Base-by-base conservation (phyloP, 2,113 vertebrate species). In the Pandion haliaetus region DNA sequence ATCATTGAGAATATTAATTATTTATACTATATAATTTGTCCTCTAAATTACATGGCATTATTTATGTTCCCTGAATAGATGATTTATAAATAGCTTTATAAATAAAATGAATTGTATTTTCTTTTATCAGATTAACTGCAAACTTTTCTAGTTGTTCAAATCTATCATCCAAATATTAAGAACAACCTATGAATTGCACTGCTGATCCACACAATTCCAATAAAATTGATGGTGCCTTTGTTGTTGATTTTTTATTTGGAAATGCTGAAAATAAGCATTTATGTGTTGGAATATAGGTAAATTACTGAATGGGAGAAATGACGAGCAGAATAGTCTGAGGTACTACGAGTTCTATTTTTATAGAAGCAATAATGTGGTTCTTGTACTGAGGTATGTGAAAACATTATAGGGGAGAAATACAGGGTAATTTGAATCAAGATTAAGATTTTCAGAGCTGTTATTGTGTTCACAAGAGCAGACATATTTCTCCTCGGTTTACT, bases 1-100 rank as follows among this genome's bases (percentile, higher is more conserved):
- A 77, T 93, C 62, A 80, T 50, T 66, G 78, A 93, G n/a, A 95
- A 89, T 82, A 88, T 91, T 88, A 24, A 71, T 86, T 91, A 88
- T 85, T 89, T 82, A 59, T 66, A 61, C 5, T 47, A 29, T 31
- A 80, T 47, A 72, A 90, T 83, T 95, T 91, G 6, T 90, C n/a
- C 62, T 91, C n/a, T 73, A 88, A 90, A 90, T 91, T 96, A 78
- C 45, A 69, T 72, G 28, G 1, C 34, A 83, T 92, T 93, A 77
- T 86, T 93, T 86, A 66, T 63, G 28, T 83, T 93, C 36, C 32
- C 25, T 40, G 42, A 83, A 79, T 57, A 73, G 10, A 19, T 81
- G 42, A 85, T 74, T 85, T 91, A 91, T 62, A 86, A 91, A 73
- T 42, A 66, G 8, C 8, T 77, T 66, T 86, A 67, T 62, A 82